Evolutionary conservation across 2,113 vertebrate genomes (phyloP).

Genomic region (Barbus barbus): DNA sequence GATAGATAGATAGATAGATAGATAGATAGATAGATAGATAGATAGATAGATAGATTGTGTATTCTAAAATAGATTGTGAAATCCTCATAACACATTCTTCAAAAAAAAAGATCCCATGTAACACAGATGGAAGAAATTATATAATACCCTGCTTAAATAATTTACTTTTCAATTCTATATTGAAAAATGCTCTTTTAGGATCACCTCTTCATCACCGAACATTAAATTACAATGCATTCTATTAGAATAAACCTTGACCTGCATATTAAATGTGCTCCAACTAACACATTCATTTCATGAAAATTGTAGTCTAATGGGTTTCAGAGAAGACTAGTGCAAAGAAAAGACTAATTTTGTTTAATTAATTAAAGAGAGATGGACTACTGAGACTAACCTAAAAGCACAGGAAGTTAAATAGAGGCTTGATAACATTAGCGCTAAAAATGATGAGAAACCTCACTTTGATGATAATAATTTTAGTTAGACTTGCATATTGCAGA

Average conservation of each 20-base stretch:
- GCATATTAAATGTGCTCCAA: not conserved
- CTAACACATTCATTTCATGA: not conserved
- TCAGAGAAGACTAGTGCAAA: not conserved
- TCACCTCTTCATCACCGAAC: not conserved
- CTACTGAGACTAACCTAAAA: constrained; percentile 7
- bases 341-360: not conserved
- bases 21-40: too few relatives aligned
- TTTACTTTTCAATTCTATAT: not conserved
- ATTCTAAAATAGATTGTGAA: too few relatives aligned
- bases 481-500: not conserved
- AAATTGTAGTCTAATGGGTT: not conserved
- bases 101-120: not conserved
- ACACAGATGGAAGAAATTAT: not conserved
- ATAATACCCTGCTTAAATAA: not conserved
- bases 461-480: constrained; percentile 4
- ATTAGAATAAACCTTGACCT: constrained; percentile 1
- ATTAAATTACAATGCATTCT: not conserved
- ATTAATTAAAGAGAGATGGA: not conserved
- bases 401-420: constrained; percentile 25
- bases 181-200: not conserved
- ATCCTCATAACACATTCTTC: not conserved
- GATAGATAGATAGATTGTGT: not conserved
- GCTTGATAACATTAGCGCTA: constrained; percentile 30
- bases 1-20: not conserved
- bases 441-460: constrained; percentile 14